Evolutionary conservation across 1,140 invertebrate species (phyloP), one percentile per base, ranked within the genome.

Genomic region (Ruditapes philippinarum): DNA sequence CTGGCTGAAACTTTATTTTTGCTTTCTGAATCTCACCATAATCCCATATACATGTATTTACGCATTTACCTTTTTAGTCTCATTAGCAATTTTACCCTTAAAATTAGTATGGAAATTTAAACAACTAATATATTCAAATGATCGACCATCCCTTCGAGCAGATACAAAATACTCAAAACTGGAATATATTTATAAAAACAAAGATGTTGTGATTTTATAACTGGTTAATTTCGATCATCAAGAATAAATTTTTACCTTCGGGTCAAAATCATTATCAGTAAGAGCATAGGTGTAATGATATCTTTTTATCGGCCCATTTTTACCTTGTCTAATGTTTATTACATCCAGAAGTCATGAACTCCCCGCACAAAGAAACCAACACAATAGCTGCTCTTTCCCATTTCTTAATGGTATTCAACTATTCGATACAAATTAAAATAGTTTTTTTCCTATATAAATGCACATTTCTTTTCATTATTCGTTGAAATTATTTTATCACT

Each of bases 181-280:
- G n/a, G n/a, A n/a, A n/a, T n/a, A n/a, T n/a, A n/a, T n/a, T n/a
- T 28, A 62, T 62, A 28, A 28, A 62, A 28, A 62, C 57, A 62
- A 62, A 62, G 22, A 62, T 62, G n/a, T 28, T 19, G 57, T 9
- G 22, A 62, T 62, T 62, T 62, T 62, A 62, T 62, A 62, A 62
- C 57, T 28, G 57, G 57, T 78, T 78, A 78, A 78, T 78, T 78
- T 78, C 36, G 45, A 51, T 78, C 74, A 78, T 78, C 28, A 38
- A 78, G 74, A 51, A 51, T 33, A 54, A 49, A 54, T 3, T 78
- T 54, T 78, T 57, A 28, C 74, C 36, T 36, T 14, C 28, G 38
- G 45, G 74, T 51, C 54, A 78, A 65, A 51, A 4, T 54, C 31
- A 51, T 78, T 78, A 78, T 78, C 74, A 36, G 40, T n/a, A n/a